phyloP scores from a whole-genome alignment of 2,888 invertebrate genomes.

The Mimachlamys varia region DNA sequence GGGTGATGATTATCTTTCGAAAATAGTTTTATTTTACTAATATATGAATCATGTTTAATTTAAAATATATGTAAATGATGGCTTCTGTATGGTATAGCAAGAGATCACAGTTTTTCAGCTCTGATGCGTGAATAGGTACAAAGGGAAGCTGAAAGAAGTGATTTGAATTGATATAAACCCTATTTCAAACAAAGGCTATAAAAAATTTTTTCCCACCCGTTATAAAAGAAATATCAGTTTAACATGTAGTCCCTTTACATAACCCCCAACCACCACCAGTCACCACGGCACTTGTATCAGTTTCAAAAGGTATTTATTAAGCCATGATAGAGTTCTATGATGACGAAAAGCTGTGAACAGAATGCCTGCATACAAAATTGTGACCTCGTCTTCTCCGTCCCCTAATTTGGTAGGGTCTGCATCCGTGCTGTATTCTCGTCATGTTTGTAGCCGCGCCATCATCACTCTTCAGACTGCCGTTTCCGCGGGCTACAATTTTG shows the following conservation, averaged over 20 bases:
- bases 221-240: background rate
- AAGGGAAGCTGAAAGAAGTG: background rate
- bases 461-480: background rate
- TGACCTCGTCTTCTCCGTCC: background rate
- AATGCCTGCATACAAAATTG: slow-evolving; percentile 17
- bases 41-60: slow-evolving; percentile 23
- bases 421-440: background rate
- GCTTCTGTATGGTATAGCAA: background rate
- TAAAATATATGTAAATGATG: background rate
- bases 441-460: background rate
- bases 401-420: slow-evolving; percentile 13
- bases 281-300: background rate
- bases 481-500: slow-evolving; percentile 27
- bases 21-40: background rate
- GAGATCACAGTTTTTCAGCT: background rate
- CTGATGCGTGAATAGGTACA: background rate
- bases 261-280: no score
- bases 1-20: background rate
- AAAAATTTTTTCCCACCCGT: background rate
- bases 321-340: background rate
- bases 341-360: background rate
- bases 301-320: slow-evolving; percentile 28
- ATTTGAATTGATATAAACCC: slow-evolving; percentile 2
- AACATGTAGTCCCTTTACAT: background rate
- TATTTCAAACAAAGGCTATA: slow-evolving; percentile 14